Evolutionary conservation across 2,797 vertebrate genomes (phyloP).

Genomic region (Molothrus ater): DNA sequence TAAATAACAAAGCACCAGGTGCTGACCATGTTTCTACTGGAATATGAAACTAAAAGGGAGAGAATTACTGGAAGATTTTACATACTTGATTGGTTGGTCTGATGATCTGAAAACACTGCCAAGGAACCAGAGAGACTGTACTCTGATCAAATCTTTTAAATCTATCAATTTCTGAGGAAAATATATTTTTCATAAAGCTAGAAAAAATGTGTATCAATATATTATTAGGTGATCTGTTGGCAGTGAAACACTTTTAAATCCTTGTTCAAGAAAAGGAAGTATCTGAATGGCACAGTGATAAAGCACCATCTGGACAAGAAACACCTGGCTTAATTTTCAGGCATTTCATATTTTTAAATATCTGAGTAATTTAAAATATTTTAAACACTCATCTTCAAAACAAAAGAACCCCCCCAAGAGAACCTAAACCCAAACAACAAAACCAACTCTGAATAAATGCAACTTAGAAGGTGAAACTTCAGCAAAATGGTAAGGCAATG

Average conservation of each 20-base stretch:
- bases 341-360: background rate
- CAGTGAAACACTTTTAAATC: background rate
- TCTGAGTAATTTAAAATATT: background rate
- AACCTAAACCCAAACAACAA: background rate
- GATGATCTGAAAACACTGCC: background rate
- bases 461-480: background rate
- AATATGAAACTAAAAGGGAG: background rate
- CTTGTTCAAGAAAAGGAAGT: background rate
- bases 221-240: background rate
- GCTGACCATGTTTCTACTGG: background rate
- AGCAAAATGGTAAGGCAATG: background rate
- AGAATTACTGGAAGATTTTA: background rate
- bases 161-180: background rate
- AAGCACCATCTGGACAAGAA: background rate
- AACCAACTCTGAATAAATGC: background rate
- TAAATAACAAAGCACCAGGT: conserved; percentile 36
- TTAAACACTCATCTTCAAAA: background rate
- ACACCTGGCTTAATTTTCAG: background rate
- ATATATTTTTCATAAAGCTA: background rate
- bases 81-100: background rate
- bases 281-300: background rate
- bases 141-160: background rate
- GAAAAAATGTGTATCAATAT: background rate
- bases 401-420: background rate
- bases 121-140: background rate